Evolutionary conservation across 2,113 vertebrate species (phyloP).

Genomic region (Hydropotes inermis): DNA sequence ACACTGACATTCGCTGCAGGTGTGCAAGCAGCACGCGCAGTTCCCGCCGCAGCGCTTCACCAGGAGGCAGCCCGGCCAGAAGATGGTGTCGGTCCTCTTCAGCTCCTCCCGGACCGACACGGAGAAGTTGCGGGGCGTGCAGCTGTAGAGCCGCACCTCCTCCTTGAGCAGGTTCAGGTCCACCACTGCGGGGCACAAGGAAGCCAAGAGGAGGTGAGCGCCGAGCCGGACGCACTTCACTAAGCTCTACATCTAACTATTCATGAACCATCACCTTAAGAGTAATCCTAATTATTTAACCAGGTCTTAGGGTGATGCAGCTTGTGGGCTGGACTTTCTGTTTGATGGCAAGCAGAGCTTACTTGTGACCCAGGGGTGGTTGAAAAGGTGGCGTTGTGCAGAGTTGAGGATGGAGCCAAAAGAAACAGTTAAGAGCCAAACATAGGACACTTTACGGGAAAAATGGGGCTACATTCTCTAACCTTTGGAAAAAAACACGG

Average conservation of each 20-base stretch:
- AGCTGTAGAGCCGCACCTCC: conserved; percentile 94
- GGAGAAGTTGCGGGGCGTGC: conserved; percentile 96
- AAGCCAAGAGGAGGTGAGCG: not conserved
- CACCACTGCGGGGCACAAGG: conserved; percentile 80
- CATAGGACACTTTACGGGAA: conserved; percentile 54
- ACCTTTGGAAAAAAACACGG: conserved; percentile 42
- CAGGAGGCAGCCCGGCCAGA: conserved; percentile 97
- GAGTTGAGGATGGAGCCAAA: conserved; percentile 1
- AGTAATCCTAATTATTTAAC: not conserved
- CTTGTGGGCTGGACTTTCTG: not conserved
- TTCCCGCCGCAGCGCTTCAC: conserved; percentile 98
- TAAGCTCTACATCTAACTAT: not conserved
- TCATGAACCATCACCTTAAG: not conserved
- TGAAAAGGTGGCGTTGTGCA: conserved; percentile 50
- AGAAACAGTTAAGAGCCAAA: conserved; percentile 42
- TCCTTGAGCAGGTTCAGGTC: conserved; percentile 95
- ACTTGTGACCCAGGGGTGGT: conserved; percentile 46
- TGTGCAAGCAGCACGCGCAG: conserved; percentile 94
- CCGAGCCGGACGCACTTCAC: not conserved
- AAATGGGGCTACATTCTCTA: conserved; percentile 48
- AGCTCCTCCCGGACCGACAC: conserved; percentile 95
- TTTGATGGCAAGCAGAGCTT: conserved; percentile 57
- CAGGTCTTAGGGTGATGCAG: not conserved
- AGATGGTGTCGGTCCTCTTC: conserved; percentile 94
- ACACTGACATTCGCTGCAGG: conserved; percentile 94